A percentile compares a stretch with the other conserved stretches of the same genome.
These are phyloP conservation scores for Porphyrio hochstetteri DNA, from an alignment of 2,113 vertebrate species.

Conservation along the genomic window DNA sequence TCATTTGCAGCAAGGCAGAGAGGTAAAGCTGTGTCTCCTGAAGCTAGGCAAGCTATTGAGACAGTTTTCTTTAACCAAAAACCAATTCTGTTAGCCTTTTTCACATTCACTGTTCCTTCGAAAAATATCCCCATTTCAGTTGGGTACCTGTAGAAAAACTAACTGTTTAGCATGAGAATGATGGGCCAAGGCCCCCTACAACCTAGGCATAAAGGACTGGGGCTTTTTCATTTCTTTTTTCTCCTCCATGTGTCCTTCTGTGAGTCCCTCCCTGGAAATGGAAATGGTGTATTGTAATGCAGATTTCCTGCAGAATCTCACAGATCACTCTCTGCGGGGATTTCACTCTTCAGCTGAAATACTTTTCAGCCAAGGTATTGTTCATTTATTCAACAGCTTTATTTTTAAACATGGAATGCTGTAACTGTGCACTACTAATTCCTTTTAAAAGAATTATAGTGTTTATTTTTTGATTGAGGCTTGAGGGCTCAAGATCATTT, in stretches of 20 bases:
- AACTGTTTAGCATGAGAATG: slow-evolving; percentile 65
- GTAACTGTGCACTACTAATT: slow-evolving; percentile 59
- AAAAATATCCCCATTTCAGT: slow-evolving; percentile 47
- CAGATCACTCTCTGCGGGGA: slow-evolving; percentile 71
- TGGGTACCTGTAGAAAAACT: slow-evolving; percentile 57
- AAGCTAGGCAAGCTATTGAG: not conserved
- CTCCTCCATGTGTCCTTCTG: slow-evolving; percentile 60
- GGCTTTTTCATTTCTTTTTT: slow-evolving; percentile 58
- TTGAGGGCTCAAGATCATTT: slow-evolving; percentile 51
- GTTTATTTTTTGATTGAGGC: slow-evolving; percentile 61
- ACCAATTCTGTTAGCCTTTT: slow-evolving; percentile 21
- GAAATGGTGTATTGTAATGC: slow-evolving; percentile 69
- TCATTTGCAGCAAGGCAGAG: not conserved
- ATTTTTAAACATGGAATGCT: slow-evolving; percentile 60
- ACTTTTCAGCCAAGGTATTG: slow-evolving; percentile 61
- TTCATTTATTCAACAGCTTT: slow-evolving; percentile 70
- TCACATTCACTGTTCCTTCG: slow-evolving; percentile 20
- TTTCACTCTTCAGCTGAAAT: slow-evolving; percentile 69
- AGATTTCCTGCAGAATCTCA: slow-evolving; percentile 72
- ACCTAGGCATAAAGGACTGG: slow-evolving; percentile 49
- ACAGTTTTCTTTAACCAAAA: slow-evolving; percentile 23
- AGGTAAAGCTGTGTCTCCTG: not conserved
- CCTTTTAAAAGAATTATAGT: slow-evolving; percentile 53
- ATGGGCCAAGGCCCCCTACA: slow-evolving; percentile 58
- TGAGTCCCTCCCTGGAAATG: slow-evolving; percentile 67